Base-by-base conservation (phyloP, 2,888 invertebrate species). In the Eledona agricola region DNA sequence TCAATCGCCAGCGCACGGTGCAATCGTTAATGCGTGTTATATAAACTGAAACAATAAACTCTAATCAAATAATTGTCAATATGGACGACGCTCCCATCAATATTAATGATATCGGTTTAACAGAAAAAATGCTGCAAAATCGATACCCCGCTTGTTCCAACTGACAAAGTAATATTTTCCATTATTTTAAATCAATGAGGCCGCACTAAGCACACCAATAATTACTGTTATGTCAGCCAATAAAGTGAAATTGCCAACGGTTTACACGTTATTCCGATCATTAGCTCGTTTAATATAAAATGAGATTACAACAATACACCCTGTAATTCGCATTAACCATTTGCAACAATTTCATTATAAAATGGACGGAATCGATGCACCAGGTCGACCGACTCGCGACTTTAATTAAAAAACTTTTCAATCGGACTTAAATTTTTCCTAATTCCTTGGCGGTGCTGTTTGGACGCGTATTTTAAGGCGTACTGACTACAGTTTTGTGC, bases 331-430 rank as follows among this genome's bases (percentile, higher is more conserved):
- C 11, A 15, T 40, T 40, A 40, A 40, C 13, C 17, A 23, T 12
- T 23, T 37, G 9, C 16, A 15, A 20, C 20, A 34, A 34, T 11
- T 34, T 34, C 11, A 7, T 23, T 23, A n/a, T 38, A 23, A 25
- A 38, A 25, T 10, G 1, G 2, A 9, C 25, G 11, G 4, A n/a
- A 3, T 11, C 9, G 25, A n/a, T 5, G 22, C 22, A 22, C 9
- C 7, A 7, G 3, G n/a, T n/a, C n/a, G n/a, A n/a, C n/a, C n/a
- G n/a, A n/a, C n/a, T n/a, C n/a, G n/a, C n/a, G 31, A 42, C 42
- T 42, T 42, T 42, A 42, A 42, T 42, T 42, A 42, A 42, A 42
- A 42, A 42, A 42, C 42, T 42, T 42, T 40, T 29, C 31, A 42
- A 42, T 42, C 42, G 31, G 31, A 42, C 29, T 42, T 42, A 31